Evolutionary conservation across 2,797 vertebrate genomes (phyloP).

Genomic region (Furcifer pardalis): DNA sequence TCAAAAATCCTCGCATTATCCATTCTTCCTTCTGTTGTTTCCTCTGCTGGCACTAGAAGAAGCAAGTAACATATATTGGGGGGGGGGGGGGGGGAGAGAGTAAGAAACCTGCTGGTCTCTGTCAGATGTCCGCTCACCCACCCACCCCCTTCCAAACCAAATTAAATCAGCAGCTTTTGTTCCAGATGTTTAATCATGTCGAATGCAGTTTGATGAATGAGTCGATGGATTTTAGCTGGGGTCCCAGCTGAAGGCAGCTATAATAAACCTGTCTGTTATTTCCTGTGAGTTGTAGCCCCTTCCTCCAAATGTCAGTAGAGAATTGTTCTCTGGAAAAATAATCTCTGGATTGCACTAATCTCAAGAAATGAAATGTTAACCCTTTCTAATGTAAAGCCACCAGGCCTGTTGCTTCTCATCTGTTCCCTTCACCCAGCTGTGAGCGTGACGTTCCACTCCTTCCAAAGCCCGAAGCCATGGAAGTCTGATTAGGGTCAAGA

Average conservation of each 20-base stretch:
- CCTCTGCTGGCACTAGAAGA: not conserved
- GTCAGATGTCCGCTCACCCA: too few relatives aligned
- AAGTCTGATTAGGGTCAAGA: not conserved
- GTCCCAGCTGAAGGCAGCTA: not conserved
- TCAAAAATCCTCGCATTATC: not conserved
- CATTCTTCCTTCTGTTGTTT: not conserved
- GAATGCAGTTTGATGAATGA: not conserved
- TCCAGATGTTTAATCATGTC: not conserved
- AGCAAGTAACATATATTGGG: not conserved
- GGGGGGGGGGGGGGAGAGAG: too few relatives aligned
- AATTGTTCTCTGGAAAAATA: slow-evolving; percentile 5
- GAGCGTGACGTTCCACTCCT: not conserved
- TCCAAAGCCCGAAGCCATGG: too few relatives aligned
- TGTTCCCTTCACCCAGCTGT: not conserved
- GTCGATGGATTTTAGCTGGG: not conserved
- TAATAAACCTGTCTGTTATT: not conserved
- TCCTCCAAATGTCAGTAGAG: slow-evolving; percentile 3
- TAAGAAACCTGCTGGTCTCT: not conserved
- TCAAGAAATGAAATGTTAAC: not conserved
- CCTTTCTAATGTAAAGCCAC: not conserved
- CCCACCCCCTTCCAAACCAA: slow-evolving; percentile 1
- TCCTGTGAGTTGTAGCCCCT: not conserved
- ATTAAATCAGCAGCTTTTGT: not conserved
- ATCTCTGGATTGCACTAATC: slow-evolving; percentile 9
- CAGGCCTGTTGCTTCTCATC: not conserved